Evolutionary conservation across 64 coral and sea anemone species (phyloP), one percentile per base, ranked within the genome.

Genomic region (Exaiptasia diaphana): DNA sequence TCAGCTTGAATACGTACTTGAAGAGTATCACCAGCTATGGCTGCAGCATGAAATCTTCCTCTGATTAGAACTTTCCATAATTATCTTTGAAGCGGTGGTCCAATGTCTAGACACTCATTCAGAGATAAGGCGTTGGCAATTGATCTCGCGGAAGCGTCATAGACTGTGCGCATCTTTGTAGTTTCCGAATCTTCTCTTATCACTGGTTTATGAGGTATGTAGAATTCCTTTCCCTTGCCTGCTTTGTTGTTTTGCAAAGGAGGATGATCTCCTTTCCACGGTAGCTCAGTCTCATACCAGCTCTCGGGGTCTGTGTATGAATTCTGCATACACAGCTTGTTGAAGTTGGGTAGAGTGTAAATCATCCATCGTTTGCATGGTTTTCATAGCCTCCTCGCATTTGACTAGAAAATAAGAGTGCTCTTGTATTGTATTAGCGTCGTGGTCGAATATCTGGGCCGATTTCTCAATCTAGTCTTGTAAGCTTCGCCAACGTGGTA

Each of bases 41-140:
- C 82, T 22, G 86, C 82, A 72, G 82, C 50, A 63, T 92, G 75
- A 41, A 92, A 79, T 2, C 90, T 49, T 25, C 74, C 38, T 12
- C 90, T 60, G n/a, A 67, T 68, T 14, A 91, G 42, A 7, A 91
- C 63, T 26, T 67, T 77, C 80, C 89, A 85, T 27, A 92, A 29
- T 22, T 74, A 20, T 22, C 85, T 91, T 10, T 89, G 64, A 4
- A 74, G 52, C 7, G 53, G 53, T 8, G 77, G 75, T 14, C 75
- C 76, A 39, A 77, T 35, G 21, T 89, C 49, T 37, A 89, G 27
- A 11, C 77, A 89, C 13, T 89, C 65, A 8, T 91, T 78, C 34
- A 91, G 12, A 0, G 87, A 91, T 2, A 62, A 80, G 17, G 34
- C 71, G 15, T 24, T 14, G 3, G 55, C 37, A 5, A 35, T 63